Conservation (phyloP, 2,888 invertebrate species). For the Stenurella melanura region DNA sequence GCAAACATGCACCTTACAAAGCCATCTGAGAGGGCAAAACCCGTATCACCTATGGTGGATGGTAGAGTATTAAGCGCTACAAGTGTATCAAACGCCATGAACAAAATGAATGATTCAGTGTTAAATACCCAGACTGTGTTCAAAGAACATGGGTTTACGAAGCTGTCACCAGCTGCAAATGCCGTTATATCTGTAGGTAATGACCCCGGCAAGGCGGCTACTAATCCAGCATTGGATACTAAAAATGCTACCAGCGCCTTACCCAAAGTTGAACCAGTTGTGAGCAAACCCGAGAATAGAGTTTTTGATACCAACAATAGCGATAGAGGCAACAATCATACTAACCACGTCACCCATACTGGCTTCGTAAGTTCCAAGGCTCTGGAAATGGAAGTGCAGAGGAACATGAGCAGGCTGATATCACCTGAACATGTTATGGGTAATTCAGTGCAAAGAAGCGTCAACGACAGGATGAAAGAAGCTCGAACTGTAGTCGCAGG, state of each 20-base stretch:
- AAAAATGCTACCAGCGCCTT: slow-evolving; percentile 60
- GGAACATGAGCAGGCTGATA: slow-evolving; percentile 65
- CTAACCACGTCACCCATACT: slow-evolving; percentile 60
- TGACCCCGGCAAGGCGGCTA: slow-evolving; percentile 43
- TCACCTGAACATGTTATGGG: slow-evolving; percentile 59
- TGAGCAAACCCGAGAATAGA: slow-evolving; percentile 17
- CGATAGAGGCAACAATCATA: slow-evolving; percentile 47
- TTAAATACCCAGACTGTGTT: slow-evolving; percentile 70
- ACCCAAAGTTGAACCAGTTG: slow-evolving; percentile 55
- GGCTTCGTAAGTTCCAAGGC: slow-evolving; percentile 61
- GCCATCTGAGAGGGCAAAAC: slow-evolving; percentile 55
- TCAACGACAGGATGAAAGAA: slow-evolving; percentile 66
- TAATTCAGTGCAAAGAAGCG: slow-evolving; percentile 61
- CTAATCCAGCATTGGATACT: slow-evolving; percentile 56
- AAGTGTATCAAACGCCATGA: slow-evolving; percentile 71
- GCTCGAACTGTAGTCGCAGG: slow-evolving; percentile 68
- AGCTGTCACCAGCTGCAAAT: slow-evolving; percentile 60
- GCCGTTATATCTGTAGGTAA: slow-evolving; percentile 59
- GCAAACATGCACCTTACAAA: slow-evolving; percentile 63
- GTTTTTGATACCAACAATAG: not conserved
- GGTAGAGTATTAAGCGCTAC: slow-evolving; percentile 70
- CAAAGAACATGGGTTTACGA: slow-evolving; percentile 66
- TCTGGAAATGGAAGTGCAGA: slow-evolving; percentile 64
- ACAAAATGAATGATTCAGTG: slow-evolving; percentile 72
- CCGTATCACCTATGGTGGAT: slow-evolving; percentile 67